Evolutionary conservation across 2,113 vertebrate genomes (phyloP).

Genomic region (Hydrolagus affinis): DNA sequence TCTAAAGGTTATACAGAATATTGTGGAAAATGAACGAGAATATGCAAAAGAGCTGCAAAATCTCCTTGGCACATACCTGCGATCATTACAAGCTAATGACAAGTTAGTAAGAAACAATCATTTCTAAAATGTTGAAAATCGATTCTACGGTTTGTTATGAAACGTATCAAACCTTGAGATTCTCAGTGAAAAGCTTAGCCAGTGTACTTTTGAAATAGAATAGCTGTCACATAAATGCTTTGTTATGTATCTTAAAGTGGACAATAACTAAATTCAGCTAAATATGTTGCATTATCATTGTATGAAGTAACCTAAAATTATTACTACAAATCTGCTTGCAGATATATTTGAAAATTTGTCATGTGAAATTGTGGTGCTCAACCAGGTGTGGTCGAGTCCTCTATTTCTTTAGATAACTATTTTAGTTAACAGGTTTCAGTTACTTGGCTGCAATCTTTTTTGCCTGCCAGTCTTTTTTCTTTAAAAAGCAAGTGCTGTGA

Average conservation of each 20-base stretch:
- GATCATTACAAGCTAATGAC: constrained; percentile 81
- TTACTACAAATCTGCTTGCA: too few species aligned
- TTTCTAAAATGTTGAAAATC: constrained; percentile 10
- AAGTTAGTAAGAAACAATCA: constrained; percentile 67
- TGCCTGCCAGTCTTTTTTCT: too few species aligned
- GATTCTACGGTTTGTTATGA: background rate
- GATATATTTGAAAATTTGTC: too few species aligned
- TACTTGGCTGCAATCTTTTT: too few species aligned
- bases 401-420: too few species aligned
- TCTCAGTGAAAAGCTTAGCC: background rate
- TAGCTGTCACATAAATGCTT: background rate
- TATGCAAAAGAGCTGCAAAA: constrained; percentile 89
- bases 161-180: background rate
- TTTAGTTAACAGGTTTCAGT: too few species aligned
- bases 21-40: constrained; percentile 89
- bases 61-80: constrained; percentile 78
- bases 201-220: background rate
- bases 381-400: too few species aligned
- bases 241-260: background rate
- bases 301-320: too few species aligned
- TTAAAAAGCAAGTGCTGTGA: too few species aligned
- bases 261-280: too few species aligned
- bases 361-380: too few species aligned
- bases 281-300: too few species aligned
- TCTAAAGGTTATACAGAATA: constrained; percentile 86